phyloP scores from a whole-genome alignment of 2,888 invertebrate species.

The Lottia scabra region DNA sequence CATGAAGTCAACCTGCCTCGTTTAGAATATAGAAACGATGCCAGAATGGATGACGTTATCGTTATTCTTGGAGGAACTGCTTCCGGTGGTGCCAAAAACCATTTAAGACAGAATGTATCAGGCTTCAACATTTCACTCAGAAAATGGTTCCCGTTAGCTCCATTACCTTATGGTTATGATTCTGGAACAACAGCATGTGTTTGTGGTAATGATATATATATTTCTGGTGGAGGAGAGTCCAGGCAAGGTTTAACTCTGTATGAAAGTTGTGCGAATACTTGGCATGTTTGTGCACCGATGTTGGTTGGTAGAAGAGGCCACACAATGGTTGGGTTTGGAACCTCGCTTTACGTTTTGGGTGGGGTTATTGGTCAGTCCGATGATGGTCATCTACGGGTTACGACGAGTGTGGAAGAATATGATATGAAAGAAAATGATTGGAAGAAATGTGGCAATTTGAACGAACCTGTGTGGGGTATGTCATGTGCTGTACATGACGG shows the following conservation, averaged over 20 bases:
- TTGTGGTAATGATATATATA: slow-evolving; percentile 24
- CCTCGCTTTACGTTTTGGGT: slow-evolving; percentile 19
- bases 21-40: slow-evolving; percentile 13
- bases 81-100: slow-evolving; percentile 14
- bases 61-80: slow-evolving; percentile 19
- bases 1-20: slow-evolving; percentile 11
- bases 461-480: slow-evolving; percentile 25
- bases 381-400: slow-evolving; percentile 5
- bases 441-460: slow-evolving; percentile 18
- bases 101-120: slow-evolving; percentile 18
- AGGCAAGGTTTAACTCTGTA: slow-evolving; percentile 22
- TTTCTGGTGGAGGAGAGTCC: slow-evolving; percentile 24
- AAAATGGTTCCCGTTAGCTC: slow-evolving; percentile 25
- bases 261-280: slow-evolving; percentile 18
- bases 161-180: slow-evolving; percentile 26
- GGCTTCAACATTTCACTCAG: slow-evolving; percentile 21
- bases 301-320: slow-evolving; percentile 24
- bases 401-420: slow-evolving; percentile 24
- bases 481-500: slow-evolving; percentile 18
- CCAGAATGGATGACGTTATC: slow-evolving; percentile 23
- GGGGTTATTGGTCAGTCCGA: slow-evolving; percentile 23
- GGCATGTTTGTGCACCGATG: slow-evolving; percentile 26
- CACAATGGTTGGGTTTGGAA: slow-evolving; percentile 13
- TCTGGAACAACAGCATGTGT: slow-evolving; percentile 24
- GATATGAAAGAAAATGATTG: slow-evolving; percentile 21